Base-by-base conservation (phyloP, 2,888 invertebrate genomes). In the Phrixothrix hirtus region DNA sequence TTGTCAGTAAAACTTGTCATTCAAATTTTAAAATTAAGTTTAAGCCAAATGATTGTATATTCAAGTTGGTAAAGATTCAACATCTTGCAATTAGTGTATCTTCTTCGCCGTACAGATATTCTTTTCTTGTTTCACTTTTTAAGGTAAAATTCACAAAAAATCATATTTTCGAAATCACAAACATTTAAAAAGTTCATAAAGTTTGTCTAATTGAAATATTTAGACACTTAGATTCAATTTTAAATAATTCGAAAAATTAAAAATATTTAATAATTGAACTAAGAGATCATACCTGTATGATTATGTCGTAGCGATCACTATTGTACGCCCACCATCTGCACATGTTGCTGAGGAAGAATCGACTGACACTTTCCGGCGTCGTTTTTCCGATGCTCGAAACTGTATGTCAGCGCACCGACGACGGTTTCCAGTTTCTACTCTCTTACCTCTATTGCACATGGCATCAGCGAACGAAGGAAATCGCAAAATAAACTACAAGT, bases 331-430 rank as follows among this genome's bases (percentile, higher is more conserved):
- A 50, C 21, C 45, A 32, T 45, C 59, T 54, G 42, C 54, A 56
- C 59, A 56, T 56, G 35, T 29, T 54, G 51, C 35, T 44, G 36
- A 43, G 43, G 53, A 59, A 59, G 54, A 56, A 56, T 57, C 59
- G 52, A 59, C 59, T 59, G 59, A 59, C 53, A 56, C 48, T 56
- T 46, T 37, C 46, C 56, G 56, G 45, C 56, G 59, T 37, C 51
- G 52, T 32, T 52, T 52, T 46, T 46, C 52, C 46, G 42, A 45
- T 46, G 52, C 46, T 37, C 30, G 44, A 50, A 50, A 43, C 30
- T 21, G 30, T 32, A 26, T 47, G 46, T 46, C 46, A 52, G 52
- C 55, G 49, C 50, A 50, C 47, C 31, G 42, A 30, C 39, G 39
- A 43, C 29, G 36, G 32, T 29, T 31, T 37, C 26, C 21, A 46